phyloP scores from a whole-genome alignment of 30 jellyfish, hydroid and myxozoan species.

The Nemopilema nomurai region DNA sequence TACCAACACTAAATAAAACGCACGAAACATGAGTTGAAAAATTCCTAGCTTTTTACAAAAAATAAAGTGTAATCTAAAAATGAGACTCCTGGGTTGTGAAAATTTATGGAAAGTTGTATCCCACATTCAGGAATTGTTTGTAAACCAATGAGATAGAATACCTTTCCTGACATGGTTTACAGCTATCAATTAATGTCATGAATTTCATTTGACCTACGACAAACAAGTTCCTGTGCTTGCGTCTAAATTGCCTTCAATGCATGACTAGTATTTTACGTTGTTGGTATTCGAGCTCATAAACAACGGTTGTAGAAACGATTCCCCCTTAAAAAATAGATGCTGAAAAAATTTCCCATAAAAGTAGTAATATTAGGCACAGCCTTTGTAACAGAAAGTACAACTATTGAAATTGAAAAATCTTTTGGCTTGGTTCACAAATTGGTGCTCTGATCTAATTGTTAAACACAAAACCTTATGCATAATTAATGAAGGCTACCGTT shows the following conservation, averaged over 20 bases:
- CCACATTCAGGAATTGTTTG: not conserved
- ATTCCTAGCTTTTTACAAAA: no score
- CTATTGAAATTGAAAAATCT: not conserved
- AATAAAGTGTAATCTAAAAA: not conserved
- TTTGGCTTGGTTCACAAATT: not conserved
- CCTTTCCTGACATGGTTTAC: not conserved
- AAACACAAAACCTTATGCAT: constrained; percentile 23
- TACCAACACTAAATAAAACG: no score
- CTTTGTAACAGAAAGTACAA: not conserved
- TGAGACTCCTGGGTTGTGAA: not conserved
- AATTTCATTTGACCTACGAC: not conserved
- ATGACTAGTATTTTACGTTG: not conserved
- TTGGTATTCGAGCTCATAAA: no score
- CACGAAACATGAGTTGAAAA: no score
- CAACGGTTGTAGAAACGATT: no score
- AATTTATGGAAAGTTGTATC: no score
- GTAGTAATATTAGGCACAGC: not conserved
- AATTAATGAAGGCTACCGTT: constrained; percentile 12
- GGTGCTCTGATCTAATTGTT: constrained; percentile 60
- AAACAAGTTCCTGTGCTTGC: not conserved
- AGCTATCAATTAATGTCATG: not conserved
- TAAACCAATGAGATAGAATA: not conserved
- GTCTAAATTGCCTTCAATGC: not conserved
- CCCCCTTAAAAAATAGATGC: no score
- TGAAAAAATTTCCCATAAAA: no score